Evolutionary conservation across 2,113 vertebrate genomes (phyloP), one percentile per base, ranked within the genome.

Genomic region (Madoqua kirkii): DNA sequence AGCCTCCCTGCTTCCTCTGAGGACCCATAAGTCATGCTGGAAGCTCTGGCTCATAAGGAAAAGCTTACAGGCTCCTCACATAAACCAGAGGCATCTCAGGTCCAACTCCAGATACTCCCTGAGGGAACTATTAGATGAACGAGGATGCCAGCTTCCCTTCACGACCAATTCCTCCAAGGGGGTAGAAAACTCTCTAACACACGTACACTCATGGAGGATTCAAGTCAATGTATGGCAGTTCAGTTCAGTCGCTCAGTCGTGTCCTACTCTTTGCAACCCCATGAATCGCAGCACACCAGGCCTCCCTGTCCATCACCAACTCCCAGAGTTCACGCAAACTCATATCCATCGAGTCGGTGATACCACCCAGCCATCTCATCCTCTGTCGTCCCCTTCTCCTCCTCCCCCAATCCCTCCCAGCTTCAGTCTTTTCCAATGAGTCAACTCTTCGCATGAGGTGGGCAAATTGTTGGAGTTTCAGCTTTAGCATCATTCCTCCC

Each of bases 291-390:
- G 59, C 59, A 62, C 0, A 0, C 59, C 59, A 31, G 59, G 13
- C 59, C 29, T 60, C 59, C 59, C 6, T 62, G 12, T 62, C 29
- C 29, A 31, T 62, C 59, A 62, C 59, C 27, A 31, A 13, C 59
- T 60, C 59, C 59, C 0, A 0, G 59, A 60, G 29, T 14, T 31
- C 13, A 60, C 59, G 0, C 27, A 14, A 0, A 60, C 29, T 60
- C 27, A 14, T 0, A 5, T 60, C 59, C 27, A 60, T 31, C 0
- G 0, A 14, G 59, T 60, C 5, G 0, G 27, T 60, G 59, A 60
- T 31, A 12, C 59, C 59, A 60, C 31, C 59, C 59, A 60, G 59
- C 59, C 27, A 60, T 60, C 59, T 60, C 59, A 31, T 60, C 59
- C 27, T 29, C 27, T 1, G 27, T 31, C 12, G 0, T 29, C 27